These are phyloP conservation scores for Hippopotamyrus pictus DNA, from an alignment of 2,797 vertebrate species.

Conservation along the genomic window DNA sequence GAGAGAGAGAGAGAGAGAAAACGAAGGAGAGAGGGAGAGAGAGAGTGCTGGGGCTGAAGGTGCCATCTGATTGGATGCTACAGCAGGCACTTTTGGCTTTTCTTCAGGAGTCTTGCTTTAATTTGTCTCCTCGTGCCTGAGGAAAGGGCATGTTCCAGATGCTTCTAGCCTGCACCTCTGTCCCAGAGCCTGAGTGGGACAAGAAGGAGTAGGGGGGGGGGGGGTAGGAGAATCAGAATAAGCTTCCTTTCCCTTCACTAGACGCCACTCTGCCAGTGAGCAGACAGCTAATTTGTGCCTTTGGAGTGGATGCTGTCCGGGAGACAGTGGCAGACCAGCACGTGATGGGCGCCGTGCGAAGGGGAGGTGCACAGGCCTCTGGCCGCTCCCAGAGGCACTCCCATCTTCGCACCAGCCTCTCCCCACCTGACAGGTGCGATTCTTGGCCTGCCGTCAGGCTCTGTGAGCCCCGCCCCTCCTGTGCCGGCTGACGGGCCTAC, in stretches of 20 bases:
- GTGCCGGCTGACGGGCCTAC: conserved; percentile 32
- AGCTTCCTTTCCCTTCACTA: conserved; percentile 51
- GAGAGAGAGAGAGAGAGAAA: neutral
- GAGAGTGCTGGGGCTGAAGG: conserved; percentile 37
- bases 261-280: conserved; percentile 49
- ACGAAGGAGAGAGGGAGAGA: conserved; percentile 20
- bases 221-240: conserved; percentile 24
- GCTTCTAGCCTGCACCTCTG: conserved; percentile 49
- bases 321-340: conserved; percentile 47
- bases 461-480: conserved; percentile 30
- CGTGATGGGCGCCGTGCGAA: conserved; percentile 51
- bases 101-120: conserved; percentile 58
- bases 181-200: conserved; percentile 40
- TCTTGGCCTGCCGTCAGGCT: conserved; percentile 35
- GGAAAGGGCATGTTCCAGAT: conserved; percentile 66
- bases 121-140: conserved; percentile 58
- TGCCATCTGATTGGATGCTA: conserved; percentile 30
- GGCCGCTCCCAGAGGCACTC: conserved; percentile 53
- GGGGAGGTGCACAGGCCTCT: conserved; percentile 44
- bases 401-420: conserved; percentile 46
- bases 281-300: conserved; percentile 56
- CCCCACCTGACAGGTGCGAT: conserved; percentile 50
- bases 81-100: neutral
- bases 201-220: conserved; percentile 20
- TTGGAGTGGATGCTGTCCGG: conserved; percentile 22